Conservation (phyloP, 2,888 invertebrate species). For the Agriopis aurantiaria region DNA sequence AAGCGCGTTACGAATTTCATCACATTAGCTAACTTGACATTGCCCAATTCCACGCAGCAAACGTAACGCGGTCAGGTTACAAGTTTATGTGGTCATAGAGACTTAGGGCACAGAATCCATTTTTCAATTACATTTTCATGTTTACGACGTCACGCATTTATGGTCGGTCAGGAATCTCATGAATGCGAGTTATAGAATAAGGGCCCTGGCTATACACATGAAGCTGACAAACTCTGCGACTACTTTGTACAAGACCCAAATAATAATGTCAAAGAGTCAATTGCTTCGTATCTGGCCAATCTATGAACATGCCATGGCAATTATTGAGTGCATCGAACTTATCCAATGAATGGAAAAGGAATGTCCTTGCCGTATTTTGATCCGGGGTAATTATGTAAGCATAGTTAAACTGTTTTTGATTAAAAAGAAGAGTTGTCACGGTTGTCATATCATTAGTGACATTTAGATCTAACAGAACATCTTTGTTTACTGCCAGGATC, state of each 20-base stretch:
- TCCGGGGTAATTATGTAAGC: too few species aligned
- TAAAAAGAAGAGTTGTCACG: background rate
- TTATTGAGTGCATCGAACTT: conserved; percentile 11
- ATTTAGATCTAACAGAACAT: background rate
- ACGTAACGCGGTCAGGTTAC: too few species aligned
- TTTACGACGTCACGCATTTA: too few species aligned
- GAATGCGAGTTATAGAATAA: too few species aligned
- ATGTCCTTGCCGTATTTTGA: background rate
- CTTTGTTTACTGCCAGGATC: background rate
- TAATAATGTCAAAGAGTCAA: conserved; percentile 4
- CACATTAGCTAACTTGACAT: too few species aligned
- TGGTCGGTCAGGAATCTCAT: too few species aligned
- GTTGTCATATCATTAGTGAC: background rate
- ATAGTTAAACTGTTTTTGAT: background rate
- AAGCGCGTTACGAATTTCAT: too few species aligned
- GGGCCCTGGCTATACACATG: too few species aligned
- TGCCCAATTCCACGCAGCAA: too few species aligned
- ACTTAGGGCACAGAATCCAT: too few species aligned
- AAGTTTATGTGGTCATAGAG: too few species aligned
- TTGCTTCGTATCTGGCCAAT: conserved; percentile 14
- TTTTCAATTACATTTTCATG: too few species aligned
- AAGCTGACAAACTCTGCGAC: background rate
- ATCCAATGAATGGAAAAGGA: conserved; percentile 3
- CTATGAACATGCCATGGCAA: conserved; percentile 4
- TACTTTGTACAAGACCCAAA: background rate